Percentiles rank a stretch among this genome's conserved stretches.
Conservation (phyloP, 2,888 invertebrate genomes). For the Antheraea assamensis region DNA sequence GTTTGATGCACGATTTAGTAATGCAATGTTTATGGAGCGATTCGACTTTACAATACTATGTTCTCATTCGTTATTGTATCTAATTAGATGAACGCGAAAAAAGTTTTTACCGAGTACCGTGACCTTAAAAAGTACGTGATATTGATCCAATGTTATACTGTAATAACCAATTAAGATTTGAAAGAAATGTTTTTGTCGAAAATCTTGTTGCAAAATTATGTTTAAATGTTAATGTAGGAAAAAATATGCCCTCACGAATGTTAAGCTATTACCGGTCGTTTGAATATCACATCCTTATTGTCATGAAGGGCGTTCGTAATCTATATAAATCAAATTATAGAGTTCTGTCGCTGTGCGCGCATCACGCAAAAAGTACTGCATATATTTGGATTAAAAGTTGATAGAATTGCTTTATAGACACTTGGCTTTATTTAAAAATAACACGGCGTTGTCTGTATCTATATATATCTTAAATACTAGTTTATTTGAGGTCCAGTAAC, state of each 20-base stretch:
- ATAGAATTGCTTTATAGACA: no score
- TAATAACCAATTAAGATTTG: conserved; percentile 4
- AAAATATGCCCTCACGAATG: conserved; percentile 9
- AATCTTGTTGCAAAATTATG: neutral
- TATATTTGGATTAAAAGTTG: no score
- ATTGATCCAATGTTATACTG: neutral
- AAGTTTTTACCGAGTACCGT: neutral
- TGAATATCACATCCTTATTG: conserved; percentile 5
- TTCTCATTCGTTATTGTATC: conserved; percentile 25
- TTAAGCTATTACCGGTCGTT: conserved; percentile 8
- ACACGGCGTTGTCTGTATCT: no score
- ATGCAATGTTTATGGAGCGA: conserved; percentile 28
- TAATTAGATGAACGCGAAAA: conserved; percentile 28
- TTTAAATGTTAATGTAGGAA: neutral
- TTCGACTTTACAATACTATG: conserved; percentile 23
- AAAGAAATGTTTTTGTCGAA: conserved; percentile 8
- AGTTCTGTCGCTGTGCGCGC: no score
- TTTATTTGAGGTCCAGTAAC: no score
- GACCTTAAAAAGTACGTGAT: conserved; percentile 12
- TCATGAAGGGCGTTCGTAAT: neutral
- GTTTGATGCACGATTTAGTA: conserved; percentile 33
- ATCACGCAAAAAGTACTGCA: no score
- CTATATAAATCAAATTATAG: neutral
- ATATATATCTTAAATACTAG: no score
- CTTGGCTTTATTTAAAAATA: no score